Percentiles rank a stretch among this genome's conserved stretches.
Evolutionary conservation across 2,113 vertebrate genomes (phyloP).

Genomic region (Uria aalge): DNA sequence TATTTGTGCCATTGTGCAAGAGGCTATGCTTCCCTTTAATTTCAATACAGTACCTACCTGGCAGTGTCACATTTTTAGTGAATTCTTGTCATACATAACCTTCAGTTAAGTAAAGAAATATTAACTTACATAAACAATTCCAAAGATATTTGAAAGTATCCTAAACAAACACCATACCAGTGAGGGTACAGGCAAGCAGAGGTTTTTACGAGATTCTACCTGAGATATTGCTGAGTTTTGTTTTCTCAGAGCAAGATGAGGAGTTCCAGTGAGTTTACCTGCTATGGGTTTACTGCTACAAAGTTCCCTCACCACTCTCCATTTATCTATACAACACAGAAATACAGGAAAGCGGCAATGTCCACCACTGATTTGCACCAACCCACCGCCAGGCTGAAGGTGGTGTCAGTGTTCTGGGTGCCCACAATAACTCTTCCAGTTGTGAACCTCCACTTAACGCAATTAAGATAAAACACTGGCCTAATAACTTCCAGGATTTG

Average conservation of each 20-base stretch:
- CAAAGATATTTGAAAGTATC: slow-evolving; percentile 30
- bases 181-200: background rate
- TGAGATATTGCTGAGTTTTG: background rate
- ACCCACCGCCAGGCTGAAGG: background rate
- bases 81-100: slow-evolving; percentile 43
- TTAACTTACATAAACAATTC: slow-evolving; percentile 40
- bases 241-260: background rate
- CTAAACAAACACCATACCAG: slow-evolving; percentile 26
- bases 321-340: background rate
- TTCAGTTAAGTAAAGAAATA: slow-evolving; percentile 36
- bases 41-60: background rate
- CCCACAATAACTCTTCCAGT: background rate
- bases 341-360: background rate
- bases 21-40: background rate
- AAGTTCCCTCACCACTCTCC: background rate
- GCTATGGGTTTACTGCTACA: background rate
- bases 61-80: background rate
- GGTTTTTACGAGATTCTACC: background rate
- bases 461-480: background rate
- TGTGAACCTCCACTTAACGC: background rate
- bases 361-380: background rate
- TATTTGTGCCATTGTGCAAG: background rate
- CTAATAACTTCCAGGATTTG: background rate
- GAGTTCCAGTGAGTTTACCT: background rate
- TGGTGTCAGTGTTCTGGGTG: background rate